These are phyloP conservation scores for Ranitomeya variabilis DNA, from an alignment of 2,113 vertebrate genomes.

Conservation along the genomic window DNA sequence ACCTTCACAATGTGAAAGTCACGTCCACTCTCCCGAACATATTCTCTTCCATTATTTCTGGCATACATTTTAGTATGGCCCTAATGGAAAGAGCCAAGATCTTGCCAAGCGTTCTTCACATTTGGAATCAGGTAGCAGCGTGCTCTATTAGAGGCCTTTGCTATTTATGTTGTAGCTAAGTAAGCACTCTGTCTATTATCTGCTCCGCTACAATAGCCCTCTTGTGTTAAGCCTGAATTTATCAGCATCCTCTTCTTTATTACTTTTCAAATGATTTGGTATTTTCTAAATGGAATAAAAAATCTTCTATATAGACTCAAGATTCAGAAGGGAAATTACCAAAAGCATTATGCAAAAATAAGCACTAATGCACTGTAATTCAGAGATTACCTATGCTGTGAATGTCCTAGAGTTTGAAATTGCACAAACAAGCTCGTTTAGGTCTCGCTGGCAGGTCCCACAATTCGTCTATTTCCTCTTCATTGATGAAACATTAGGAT, in stretches of 20 bases:
- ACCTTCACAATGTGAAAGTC: conserved; percentile 52
- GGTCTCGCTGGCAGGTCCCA: not conserved
- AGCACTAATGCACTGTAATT: conserved; percentile 10
- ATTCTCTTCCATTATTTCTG: conserved; percentile 53
- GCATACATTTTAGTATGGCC: conserved; percentile 31
- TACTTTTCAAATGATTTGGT: conserved; percentile 30
- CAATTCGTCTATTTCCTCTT: not conserved
- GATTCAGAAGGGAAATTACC: not conserved
- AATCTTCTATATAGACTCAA: not conserved
- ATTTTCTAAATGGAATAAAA: conserved; percentile 7
- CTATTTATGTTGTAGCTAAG: conserved; percentile 48
- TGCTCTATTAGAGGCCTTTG: conserved; percentile 43
- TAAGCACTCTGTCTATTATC: conserved; percentile 50
- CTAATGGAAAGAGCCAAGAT: conserved; percentile 55
- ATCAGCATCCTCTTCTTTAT: conserved; percentile 20
- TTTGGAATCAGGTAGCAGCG: conserved; percentile 29
- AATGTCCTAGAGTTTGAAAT: not conserved
- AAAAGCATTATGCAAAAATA: conserved; percentile 11
- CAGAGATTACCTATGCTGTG: not conserved
- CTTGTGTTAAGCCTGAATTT: conserved; percentile 40
- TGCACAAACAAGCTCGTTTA: not conserved
- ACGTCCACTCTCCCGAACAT: conserved; percentile 46
- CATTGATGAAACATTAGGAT: not conserved
- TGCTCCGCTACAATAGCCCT: conserved; percentile 30
- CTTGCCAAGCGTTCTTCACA: conserved; percentile 45